These are phyloP conservation scores for Engystomops pustulosus DNA, from an alignment of 2,113 vertebrate species.

Conservation along the genomic window DNA sequence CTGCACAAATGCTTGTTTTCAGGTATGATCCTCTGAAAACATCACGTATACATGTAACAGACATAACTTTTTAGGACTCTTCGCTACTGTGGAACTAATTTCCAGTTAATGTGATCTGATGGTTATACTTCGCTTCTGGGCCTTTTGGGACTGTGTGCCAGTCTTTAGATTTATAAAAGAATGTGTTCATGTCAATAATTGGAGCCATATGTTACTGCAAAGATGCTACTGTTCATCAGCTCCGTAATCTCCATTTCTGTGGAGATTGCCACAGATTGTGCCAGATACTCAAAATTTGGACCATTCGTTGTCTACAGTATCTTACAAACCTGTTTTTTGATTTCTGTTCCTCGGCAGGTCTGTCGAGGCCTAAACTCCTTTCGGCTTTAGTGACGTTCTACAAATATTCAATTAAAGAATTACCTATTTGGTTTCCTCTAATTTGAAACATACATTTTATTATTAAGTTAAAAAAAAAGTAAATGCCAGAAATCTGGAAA, in stretches of 20 bases:
- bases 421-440: neutral
- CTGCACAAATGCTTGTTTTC: neutral
- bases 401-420: conserved; percentile 11
- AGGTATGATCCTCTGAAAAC: neutral
- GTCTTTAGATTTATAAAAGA: conserved; percentile 18
- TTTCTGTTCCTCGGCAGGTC: neutral
- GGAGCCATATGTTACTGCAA: neutral
- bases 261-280: neutral
- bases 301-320: no score
- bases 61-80: neutral
- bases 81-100: neutral
- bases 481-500: neutral
- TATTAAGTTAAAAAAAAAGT: neutral
- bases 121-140: neutral
- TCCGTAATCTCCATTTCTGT: neutral
- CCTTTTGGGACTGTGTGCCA: conserved; percentile 10
- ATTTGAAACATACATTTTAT: conserved; percentile 16
- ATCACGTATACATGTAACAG: neutral
- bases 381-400: neutral
- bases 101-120: neutral
- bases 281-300: neutral
- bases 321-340: no score
- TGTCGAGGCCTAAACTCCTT: neutral
- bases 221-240: conserved; percentile 3
- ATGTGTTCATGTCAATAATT: conserved; percentile 31